Evolutionary conservation across 2,797 vertebrate species (phyloP), one percentile per base, ranked within the genome.

Genomic region (Anabacerthia variegaticeps): DNA sequence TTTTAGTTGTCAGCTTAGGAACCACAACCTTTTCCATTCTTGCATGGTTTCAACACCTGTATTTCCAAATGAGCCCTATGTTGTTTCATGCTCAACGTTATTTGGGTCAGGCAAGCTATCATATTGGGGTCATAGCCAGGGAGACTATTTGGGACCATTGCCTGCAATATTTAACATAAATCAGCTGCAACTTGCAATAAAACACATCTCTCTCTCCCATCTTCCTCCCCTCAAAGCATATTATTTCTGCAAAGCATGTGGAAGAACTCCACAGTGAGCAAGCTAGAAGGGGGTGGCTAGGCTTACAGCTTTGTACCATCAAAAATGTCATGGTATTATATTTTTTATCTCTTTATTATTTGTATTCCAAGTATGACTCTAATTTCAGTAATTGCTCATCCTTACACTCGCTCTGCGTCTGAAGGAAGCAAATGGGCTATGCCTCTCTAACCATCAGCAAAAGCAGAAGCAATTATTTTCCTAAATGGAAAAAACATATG

Each of bases 81-180:
- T 9, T 63, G 15, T 18, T 72, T 76, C 2, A 3, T 43, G 54
- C 36, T 55, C 37, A 56, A 39, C 1, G 4, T 59, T 91, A 65
- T 80, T 88, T 92, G 75, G 89, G 77, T 58, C 72, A 85, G 85
- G 43, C 85, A 78, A 93, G 66, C 66, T 76, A 72, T 82, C n/a
- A 23, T 9, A 6, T 3, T 39, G 30, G 71, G 79, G 58, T 92
- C 65, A 81, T 67, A 68, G 41, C 56, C 72, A 90, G 88, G 41
- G 78, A 74, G 26, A 89, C 1, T 0, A 10, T 69, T 28, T 51
- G 9, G 30, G 75, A 73, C 30, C 46, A 39, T 58, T 0, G 0
- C 20, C 48, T 92, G 59, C 22, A 79, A 68, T 52, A 76, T 73
- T 73, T 59, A 91, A 34, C 13, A 92, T 58, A 91, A 88, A 15